Base-by-base conservation (phyloP, 2,113 vertebrate species). In the Xiphophorus maculatus region DNA sequence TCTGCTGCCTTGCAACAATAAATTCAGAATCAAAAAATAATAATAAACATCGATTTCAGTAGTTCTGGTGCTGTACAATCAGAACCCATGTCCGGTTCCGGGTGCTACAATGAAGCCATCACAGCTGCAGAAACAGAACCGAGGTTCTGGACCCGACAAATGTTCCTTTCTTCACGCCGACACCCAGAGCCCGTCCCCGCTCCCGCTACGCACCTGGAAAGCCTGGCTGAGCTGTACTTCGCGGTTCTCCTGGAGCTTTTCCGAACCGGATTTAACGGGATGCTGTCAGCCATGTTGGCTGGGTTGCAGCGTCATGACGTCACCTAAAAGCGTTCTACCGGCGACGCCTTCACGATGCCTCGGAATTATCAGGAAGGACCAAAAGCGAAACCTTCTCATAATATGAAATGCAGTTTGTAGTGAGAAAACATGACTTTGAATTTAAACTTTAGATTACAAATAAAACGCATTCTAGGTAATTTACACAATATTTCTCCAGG, bases 261-360 rank as follows among this genome's bases (percentile, higher is more conserved):
- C 87, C 89, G 88, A 73, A 95, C 76, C 40, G 90, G 90, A 89
- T 94, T 91, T 77, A 95, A 79, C 66, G 87, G 94, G 81, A 95
- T 94, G 86, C 88, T 88, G 89, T 94, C 94, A 88, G 92, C 93
- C 94, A 95, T 95, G 88, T 94, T 94, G 90, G 89, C 91, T 90
- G 85, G 81, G 58, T 68, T 84, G 79, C 58, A 33, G 69, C 75
- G 83, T 30, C 4, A 37, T 22, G 90, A 93, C 93, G 92, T 94
- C 93, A 95, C 69, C 0, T 0, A 30, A 44, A 62, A 54, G 28
- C 48, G 69, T 19, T 0, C 1, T 40, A n/a, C n/a, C 27, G 6
- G 1, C 61, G 86, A 1, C 13, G 69, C 90, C 0, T 85, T 88
- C 79, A 63, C 0, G 51, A 25, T 58, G 22, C 3, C 51, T 9